phyloP scores from a whole-genome alignment of 2,797 vertebrate species.

The Poliocrania exsul region DNA sequence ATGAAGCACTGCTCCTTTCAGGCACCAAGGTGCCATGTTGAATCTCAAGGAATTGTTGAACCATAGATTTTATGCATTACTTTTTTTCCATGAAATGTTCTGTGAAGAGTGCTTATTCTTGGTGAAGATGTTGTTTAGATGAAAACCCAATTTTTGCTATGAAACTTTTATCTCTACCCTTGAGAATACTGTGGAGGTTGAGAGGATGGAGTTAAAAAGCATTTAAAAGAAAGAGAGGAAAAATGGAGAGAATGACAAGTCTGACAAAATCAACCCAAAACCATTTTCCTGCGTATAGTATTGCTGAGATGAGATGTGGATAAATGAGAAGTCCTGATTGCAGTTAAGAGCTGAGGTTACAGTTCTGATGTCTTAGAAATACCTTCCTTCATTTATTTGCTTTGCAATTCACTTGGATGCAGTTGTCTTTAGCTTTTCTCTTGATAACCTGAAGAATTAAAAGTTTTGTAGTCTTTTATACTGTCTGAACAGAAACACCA shows the following conservation, averaged over 20 bases:
- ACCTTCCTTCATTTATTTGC: not conserved
- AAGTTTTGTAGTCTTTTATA: not conserved
- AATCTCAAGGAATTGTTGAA: not conserved
- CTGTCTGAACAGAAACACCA: not conserved
- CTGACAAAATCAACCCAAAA: not conserved
- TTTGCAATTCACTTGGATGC: conserved; percentile 20
- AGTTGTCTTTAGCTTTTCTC: not conserved
- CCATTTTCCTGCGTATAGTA: not conserved
- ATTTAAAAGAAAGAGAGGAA: not conserved
- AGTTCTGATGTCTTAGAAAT: conserved; percentile 1
- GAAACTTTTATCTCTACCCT: not conserved
- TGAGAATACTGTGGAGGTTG: conserved; percentile 7
- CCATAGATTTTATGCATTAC: not conserved
- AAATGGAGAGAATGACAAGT: not conserved
- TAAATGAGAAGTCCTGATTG: not conserved
- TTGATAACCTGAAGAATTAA: conserved; percentile 6
- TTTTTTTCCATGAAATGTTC: not conserved
- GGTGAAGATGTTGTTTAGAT: not conserved
- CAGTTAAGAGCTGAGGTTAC: not conserved
- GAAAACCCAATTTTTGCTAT: not conserved
- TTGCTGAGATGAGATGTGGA: not conserved
- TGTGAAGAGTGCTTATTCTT: not conserved
- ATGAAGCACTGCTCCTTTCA: not conserved
- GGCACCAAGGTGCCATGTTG: not conserved
- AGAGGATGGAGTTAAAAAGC: conserved; percentile 1